These are phyloP conservation scores for Tethea ocularis DNA, from an alignment of 2,888 invertebrate species.

Conservation along the genomic window DNA sequence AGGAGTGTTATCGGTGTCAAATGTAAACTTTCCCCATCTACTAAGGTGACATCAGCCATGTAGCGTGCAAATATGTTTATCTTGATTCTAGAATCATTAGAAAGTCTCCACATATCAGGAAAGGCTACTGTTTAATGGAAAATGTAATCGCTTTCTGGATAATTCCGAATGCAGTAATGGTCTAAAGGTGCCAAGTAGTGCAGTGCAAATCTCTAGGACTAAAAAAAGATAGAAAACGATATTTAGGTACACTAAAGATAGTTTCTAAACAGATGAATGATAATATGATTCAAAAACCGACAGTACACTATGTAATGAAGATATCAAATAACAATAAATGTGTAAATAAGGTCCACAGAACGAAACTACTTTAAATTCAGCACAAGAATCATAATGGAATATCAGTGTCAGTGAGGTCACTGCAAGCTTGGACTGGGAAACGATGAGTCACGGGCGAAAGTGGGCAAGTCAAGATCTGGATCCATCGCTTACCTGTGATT, in stretches of 20 bases:
- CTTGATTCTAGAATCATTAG: slow-evolving; percentile 38
- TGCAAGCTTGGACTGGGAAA: slow-evolving; percentile 4
- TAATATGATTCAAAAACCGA: neutral
- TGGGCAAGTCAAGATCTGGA: slow-evolving; percentile 21
- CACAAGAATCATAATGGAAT: neutral
- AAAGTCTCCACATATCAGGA: slow-evolving; percentile 31
- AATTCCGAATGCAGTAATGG: neutral
- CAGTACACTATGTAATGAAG: neutral
- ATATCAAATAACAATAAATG: neutral
- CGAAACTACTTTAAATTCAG: slow-evolving; percentile 4
- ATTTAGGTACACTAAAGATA: neutral
- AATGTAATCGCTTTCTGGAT: neutral
- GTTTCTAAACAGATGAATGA: neutral
- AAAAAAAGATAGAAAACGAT: too few relatives aligned
- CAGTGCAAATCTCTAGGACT: neutral
- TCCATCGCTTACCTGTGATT: slow-evolving; percentile 7
- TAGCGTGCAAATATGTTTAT: slow-evolving; percentile 50
- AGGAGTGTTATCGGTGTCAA: slow-evolving; percentile 23
- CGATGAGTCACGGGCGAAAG: slow-evolving; percentile 35
- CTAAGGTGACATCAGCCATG: slow-evolving; percentile 31
- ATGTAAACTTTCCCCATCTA: slow-evolving; percentile 47
- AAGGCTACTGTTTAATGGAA: slow-evolving; percentile 15
- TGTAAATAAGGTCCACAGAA: neutral
- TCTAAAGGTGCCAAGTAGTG: neutral
- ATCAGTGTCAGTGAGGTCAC: slow-evolving; percentile 10